phyloP scores from a whole-genome alignment of 2,113 vertebrate genomes.

The Columba janthina region DNA sequence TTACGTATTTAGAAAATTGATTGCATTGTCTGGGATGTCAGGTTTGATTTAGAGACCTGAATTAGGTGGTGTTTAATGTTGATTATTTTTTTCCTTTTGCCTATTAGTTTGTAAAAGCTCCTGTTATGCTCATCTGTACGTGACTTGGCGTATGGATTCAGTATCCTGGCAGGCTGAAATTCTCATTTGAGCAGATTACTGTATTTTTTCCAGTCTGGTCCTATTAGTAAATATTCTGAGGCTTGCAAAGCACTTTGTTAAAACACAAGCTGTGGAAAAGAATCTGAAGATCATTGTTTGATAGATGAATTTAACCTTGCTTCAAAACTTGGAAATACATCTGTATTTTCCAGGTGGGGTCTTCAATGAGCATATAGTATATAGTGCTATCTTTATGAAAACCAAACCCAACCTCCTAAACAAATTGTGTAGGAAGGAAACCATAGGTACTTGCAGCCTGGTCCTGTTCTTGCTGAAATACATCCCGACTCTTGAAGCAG shows the following conservation, averaged over 20 bases:
- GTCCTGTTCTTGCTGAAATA: slow-evolving; percentile 20
- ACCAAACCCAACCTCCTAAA: neutral
- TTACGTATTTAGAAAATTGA: neutral
- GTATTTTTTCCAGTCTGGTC: slow-evolving; percentile 22
- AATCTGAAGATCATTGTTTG: neutral
- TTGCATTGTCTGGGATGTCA: neutral
- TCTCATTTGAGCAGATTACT: slow-evolving; percentile 5
- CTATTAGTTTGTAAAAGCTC: neutral
- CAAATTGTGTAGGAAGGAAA: neutral
- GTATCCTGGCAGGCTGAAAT: neutral
- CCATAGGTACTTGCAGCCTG: neutral
- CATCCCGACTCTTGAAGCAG: slow-evolving; percentile 15
- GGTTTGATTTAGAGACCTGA: neutral
- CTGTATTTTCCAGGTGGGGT: neutral
- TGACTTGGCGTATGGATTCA: neutral
- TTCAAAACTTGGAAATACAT: neutral
- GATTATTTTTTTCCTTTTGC: neutral
- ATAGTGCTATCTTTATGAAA: neutral
- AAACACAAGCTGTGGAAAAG: neutral
- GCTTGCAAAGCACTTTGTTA: slow-evolving; percentile 3
- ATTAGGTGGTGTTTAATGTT: neutral
- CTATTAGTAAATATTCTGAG: slow-evolving; percentile 13
- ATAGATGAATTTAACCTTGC: neutral
- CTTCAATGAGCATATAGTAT: neutral
- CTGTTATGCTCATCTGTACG: neutral